Conservation (phyloP, 2,888 invertebrate genomes). For the Eugnorisma glareosa region DNA sequence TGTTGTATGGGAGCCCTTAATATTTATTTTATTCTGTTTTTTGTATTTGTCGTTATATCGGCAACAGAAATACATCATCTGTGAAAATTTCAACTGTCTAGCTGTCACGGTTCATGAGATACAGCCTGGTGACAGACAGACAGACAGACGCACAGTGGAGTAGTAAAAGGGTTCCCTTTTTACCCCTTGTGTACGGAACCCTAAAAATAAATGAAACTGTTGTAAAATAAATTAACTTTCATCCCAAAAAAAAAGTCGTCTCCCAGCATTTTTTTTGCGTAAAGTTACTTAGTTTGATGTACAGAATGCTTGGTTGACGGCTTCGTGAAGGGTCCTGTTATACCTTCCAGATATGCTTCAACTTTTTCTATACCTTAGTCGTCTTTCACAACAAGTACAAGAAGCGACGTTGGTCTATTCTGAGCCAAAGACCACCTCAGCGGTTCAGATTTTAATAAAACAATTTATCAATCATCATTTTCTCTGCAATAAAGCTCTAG, state of each 20-base stretch:
- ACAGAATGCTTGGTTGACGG: neutral
- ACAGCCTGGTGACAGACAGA: no score
- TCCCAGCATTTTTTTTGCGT: neutral
- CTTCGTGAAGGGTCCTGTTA: neutral
- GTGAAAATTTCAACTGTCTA: no score
- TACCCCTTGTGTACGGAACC: no score
- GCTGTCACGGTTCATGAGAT: no score
- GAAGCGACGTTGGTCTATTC: constrained; percentile 11
- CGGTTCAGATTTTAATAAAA: constrained; percentile 20
- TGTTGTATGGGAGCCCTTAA: no score
- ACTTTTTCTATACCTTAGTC: neutral
- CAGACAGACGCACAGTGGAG: no score
- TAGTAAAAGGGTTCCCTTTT: no score
- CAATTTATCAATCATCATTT: constrained; percentile 54
- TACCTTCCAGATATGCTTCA: neutral
- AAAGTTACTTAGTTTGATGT: neutral
- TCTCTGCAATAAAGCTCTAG: constrained; percentile 36
- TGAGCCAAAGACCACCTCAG: constrained; percentile 31
- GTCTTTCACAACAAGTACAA: neutral
- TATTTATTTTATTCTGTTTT: no score
- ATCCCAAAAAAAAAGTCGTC: neutral
- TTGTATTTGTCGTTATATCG: no score
- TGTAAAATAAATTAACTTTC: no score
- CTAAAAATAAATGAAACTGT: no score
- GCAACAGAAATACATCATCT: no score